Evolutionary conservation across 2,888 invertebrate species (phyloP), one percentile per base, ranked within the genome.

Genomic region (Neoscelio sp.): DNA sequence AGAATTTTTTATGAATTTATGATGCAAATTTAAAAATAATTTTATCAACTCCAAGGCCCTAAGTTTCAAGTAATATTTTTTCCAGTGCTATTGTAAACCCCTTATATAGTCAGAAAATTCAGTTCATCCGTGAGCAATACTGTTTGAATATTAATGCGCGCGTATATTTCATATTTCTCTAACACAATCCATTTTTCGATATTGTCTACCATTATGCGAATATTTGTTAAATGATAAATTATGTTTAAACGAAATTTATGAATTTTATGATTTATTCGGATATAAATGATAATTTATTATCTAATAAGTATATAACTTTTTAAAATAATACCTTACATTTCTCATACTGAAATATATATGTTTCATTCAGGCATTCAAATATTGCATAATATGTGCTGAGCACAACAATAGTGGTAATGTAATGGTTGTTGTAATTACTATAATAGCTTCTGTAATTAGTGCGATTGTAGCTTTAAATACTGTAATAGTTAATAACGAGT

Each of bases 341-440:
- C 8, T 20, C 10, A 20, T 13, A n/a, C 40, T 20, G 40, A 50
- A 54, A 54, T 52, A 54, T 30, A 17, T 40, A 10, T 8, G 10
- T 8, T 15, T 26, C 30, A 12, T 44, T 33, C 15, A 30, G 38
- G 28, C 40, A 48, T 58, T 48, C 13, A 20, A n/a, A 26, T 10
- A 13, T 38, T 28, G 50, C 28, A 35, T 70, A 60, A 30, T 68
- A 20, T 17, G 54, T 33, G 60, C 20, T 50, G 40, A 70, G 26
- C 50, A 60, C 42, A 60, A 60, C 60, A 50, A 42, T 50, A 30
- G 38, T 46, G 68, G 50, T 70, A 70, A 70, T 70, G 70, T 70
- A 60, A 70, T 42, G 70, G 60, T 70, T 70, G 70, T 60, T 70
- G 58, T 70, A 70, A 71, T 52, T 60, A 30, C 26, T 28, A 33